phyloP scores from a whole-genome alignment of 2,797 vertebrate genomes.

The Squalus acanthias region DNA sequence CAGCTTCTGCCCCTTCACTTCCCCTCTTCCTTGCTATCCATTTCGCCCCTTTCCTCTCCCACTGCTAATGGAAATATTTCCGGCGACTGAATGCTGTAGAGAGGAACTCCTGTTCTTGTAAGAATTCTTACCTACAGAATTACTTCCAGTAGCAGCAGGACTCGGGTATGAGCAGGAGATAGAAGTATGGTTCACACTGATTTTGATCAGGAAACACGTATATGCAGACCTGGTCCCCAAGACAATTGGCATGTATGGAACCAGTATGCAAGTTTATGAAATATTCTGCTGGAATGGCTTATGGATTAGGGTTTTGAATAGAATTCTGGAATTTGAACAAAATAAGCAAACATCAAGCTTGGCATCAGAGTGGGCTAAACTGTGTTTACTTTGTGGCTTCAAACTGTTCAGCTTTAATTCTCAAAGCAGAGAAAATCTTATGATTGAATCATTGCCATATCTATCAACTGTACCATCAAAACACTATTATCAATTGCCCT shows the following conservation, averaged over 20 bases:
- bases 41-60: not conserved
- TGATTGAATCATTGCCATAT: not conserved
- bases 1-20: not conserved
- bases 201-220: not conserved
- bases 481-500: not conserved
- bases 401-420: not conserved
- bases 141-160: not conserved
- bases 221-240: not conserved
- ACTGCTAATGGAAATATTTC: not conserved
- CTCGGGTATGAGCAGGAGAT: not conserved
- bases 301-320: not conserved
- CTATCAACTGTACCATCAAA: not conserved
- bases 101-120: not conserved
- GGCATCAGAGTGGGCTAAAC: not conserved
- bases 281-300: not conserved
- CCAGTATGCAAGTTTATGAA: not conserved
- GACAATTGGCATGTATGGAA: not conserved
- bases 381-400: not conserved
- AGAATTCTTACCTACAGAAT: not conserved
- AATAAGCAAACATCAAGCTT: not conserved
- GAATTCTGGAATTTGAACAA: conserved; percentile 18
- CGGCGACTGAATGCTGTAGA: not conserved
- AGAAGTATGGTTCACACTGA: not conserved
- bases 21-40: not conserved
- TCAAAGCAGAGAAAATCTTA: conserved; percentile 10